A percentile compares a stretch with the other conserved stretches of the same genome.
These are phyloP conservation scores for Itoplectis maculator DNA, from an alignment of 2,888 invertebrate genomes.

Conservation along the genomic window DNA sequence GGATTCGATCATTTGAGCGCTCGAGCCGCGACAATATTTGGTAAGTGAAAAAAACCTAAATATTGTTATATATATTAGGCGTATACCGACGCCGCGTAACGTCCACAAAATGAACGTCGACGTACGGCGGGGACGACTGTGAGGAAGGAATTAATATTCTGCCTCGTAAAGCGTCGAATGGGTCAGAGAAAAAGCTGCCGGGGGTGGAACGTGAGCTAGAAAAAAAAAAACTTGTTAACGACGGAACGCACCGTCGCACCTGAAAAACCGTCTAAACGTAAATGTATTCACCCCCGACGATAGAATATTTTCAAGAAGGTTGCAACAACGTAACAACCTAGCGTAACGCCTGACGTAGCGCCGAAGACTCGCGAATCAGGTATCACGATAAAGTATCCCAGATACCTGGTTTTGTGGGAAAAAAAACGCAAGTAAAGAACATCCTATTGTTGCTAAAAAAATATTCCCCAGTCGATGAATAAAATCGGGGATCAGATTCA, in stretches of 20 bases:
- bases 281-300: slow-evolving; percentile 14
- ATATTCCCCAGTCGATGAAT: too few species aligned
- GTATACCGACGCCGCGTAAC: not conserved
- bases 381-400: too few species aligned
- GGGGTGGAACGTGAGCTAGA: not conserved
- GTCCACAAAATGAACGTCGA: slow-evolving; percentile 6
- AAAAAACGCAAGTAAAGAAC: too few species aligned
- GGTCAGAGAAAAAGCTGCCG: not conserved
- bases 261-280: slow-evolving; percentile 1
- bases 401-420: too few species aligned
- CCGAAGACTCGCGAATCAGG: not conserved
- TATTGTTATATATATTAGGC: not conserved
- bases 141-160: slow-evolving; percentile 11
- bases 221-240: slow-evolving; percentile 10
- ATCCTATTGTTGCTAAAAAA: too few species aligned
- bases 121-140: not conserved
- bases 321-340: too few species aligned
- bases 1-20: too few species aligned
- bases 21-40: not conserved
- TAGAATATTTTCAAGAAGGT: not conserved
- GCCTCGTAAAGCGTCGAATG: not conserved
- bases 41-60: not conserved
- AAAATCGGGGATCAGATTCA: too few species aligned
- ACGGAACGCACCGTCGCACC: not conserved
- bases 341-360: too few species aligned